Evolutionary conservation across 2,888 invertebrate species (phyloP), one percentile per base, ranked within the genome.

Genomic region (Eudiplozoon nipponicum): DNA sequence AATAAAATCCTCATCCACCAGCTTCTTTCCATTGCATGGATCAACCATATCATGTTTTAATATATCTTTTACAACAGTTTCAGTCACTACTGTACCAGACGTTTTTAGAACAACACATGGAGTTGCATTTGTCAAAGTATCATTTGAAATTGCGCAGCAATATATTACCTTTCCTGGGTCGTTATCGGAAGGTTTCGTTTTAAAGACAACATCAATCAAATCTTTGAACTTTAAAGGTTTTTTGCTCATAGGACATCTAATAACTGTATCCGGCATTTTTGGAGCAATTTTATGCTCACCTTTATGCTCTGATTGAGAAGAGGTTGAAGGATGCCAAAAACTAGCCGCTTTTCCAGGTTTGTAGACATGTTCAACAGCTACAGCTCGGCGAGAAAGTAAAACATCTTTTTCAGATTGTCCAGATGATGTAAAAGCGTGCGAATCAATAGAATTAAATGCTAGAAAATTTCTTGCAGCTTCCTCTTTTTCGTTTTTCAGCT

Each of bases 131-230:
- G 75, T 73, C 23, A 98, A 63, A 44, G 84, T 70, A 59, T 98
- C 94, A 57, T 80, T 76, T 1, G 90, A 90, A 0, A 94, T 72
- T 1, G 90, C 77, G 56, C 94, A 94, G 71, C 84, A 81, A 55
- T 81, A 98, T 49, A 90, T 67, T 59, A 46, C 18, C 4, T 21
- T 21, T 9, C 34, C 7, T 5, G 13, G 34, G 3, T 36, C 20
- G 17, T 72, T 72, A 53, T 74, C 72, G 0, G 75, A 72, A 57
- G 78, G 80, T 45, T 73, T 74, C 0, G 81, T 71, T 44, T 71
- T 62, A 1, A 77, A 84, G 63, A 94, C 94, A 0, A 94, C 71
- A 48, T 74, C 68, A 49, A 86, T 71, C 23, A 98, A 63, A 58
- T 90, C 81, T 54, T 86, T 90, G 50, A 74, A 66, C 60, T 74